A percentile compares a stretch with the other conserved stretches of the same genome.
Evolutionary conservation across 92 coral and sea anemone species (phyloP).

Genomic region (Plumapathes pennacea): DNA sequence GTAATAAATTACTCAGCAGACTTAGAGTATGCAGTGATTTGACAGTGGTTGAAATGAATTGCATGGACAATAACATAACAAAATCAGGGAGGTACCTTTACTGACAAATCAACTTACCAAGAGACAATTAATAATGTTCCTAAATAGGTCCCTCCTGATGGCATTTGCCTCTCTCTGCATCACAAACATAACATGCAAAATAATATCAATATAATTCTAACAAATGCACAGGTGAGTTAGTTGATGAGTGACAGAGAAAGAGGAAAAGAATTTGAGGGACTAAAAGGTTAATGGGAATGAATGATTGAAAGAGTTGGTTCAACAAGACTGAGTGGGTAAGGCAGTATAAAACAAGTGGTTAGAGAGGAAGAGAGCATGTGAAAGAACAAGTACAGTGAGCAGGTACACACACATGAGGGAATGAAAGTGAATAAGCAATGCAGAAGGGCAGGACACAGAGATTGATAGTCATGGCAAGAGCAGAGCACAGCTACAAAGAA

Average conservation of each 20-base stretch:
- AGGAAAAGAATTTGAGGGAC: no score
- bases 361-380: background rate
- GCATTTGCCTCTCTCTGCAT: slow-evolving; percentile 89
- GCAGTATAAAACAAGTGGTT: no score
- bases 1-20: no score
- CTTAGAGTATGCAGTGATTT: background rate
- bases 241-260: background rate
- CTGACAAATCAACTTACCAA: slow-evolving; percentile 90
- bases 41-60: background rate
- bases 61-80: background rate
- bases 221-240: no score
- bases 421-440: no score
- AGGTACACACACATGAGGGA: background rate
- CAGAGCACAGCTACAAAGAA: background rate
- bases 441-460: no score
- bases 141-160: slow-evolving; percentile 94
- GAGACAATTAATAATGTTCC: slow-evolving; percentile 86
- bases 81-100: slow-evolving; percentile 78
- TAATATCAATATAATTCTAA: no score
- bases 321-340: background rate
- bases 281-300: no score
- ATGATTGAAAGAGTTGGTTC: no score
- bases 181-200: no score
- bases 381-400: background rate
- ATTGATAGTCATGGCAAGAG: no score